Evolutionary conservation across 2,797 vertebrate genomes (phyloP), one percentile per base, ranked within the genome.

Genomic region (Syndactyla subalaris): DNA sequence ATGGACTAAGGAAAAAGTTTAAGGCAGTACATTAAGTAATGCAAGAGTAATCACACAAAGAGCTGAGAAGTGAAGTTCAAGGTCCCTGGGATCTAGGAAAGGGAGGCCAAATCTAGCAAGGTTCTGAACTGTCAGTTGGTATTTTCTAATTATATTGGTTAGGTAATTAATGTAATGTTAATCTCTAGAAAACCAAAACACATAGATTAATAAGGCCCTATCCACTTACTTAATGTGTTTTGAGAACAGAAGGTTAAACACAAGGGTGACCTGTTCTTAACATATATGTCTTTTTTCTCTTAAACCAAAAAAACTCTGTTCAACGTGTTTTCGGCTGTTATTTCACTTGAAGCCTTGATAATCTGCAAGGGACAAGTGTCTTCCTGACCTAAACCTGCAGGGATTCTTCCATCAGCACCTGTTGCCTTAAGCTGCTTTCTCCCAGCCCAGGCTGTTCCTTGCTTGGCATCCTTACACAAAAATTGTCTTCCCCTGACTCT

Each of bases 251-350:
- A 59, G 8, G 38, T 48, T 75, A 55, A 85, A 58, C 38, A 38
- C 14, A 45, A 24, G 29, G 46, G 16, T 57, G 12, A 87, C 26
- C 30, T 55, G 14, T 38, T 66, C n/a, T 75, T 80, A 76, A 21
- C 14, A 84, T 76, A 46, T 21, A 21, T 4, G 30, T 51, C 8
- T 41, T 12, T 34, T 57, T 36, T 30, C 30, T 8, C 26, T 54
- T 38, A 38, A 30, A 21, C 14, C 5, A 7, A n/a, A 38, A 52
- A 36, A 1, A 3, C 0, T 5, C 11, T n/a, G 32, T 52, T 32
- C 20, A 76, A 49, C 9, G 57, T 59, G n/a, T 57, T 79, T 84
- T 62, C 23, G 27, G 22, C n/a, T 80, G 16, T 76, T 87, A 41
- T 41, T 65, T 84, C 32, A 30, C 74, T 63, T 5, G 1, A 51